Evolutionary conservation across 2,888 invertebrate species (phyloP).

Genomic region (Stenoptilia bipunctidactyla): DNA sequence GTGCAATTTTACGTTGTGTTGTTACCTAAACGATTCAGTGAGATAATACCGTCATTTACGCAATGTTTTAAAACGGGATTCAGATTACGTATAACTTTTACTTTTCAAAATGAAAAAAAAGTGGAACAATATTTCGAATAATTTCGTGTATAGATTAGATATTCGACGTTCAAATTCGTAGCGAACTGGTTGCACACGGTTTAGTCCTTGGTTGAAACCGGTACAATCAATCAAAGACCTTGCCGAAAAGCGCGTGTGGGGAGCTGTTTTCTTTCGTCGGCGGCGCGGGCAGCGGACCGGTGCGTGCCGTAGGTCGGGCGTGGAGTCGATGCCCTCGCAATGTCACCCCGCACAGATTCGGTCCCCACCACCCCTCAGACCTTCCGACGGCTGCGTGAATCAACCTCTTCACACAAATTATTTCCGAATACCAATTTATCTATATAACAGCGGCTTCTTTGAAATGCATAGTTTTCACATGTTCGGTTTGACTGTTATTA

Average conservation of each 20-base stretch:
- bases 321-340: conserved; percentile 59
- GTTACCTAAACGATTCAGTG: too few species aligned
- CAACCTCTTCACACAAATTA: conserved; percentile 26
- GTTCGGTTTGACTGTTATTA: too few species aligned
- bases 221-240: not conserved
- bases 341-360: conserved; percentile 60
- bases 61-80: too few species aligned
- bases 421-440: conserved; percentile 40
- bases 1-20: too few species aligned
- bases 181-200: not conserved
- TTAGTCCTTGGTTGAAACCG: not conserved
- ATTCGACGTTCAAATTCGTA: too few species aligned
- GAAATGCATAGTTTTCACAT: too few species aligned
- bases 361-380: conserved; percentile 26
- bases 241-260: not conserved
- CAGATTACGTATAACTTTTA: too few species aligned
- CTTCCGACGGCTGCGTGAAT: conserved; percentile 23
- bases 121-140: too few species aligned
- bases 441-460: not conserved
- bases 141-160: too few species aligned
- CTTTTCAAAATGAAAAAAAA: too few species aligned
- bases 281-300: conserved; percentile 24
- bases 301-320: conserved; percentile 61
- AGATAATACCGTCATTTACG: too few species aligned
- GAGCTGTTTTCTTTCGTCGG: conserved; percentile 6